Percentiles rank a stretch among this genome's conserved stretches.
Evolutionary conservation across 2,113 vertebrate genomes (phyloP).

Genomic region (Eubucco bourcierii): DNA sequence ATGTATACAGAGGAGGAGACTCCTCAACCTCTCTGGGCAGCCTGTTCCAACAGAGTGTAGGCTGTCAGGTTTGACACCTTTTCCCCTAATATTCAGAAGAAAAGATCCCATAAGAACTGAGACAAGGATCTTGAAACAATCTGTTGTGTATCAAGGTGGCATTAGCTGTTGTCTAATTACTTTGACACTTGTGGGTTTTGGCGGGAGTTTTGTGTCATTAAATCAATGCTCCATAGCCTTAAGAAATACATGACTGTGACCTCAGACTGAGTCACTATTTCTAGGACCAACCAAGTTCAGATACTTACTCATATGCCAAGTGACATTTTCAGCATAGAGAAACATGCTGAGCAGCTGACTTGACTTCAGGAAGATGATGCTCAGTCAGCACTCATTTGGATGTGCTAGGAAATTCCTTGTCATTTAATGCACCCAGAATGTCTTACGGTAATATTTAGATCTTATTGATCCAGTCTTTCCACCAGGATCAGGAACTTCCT

Average conservation of each 20-base stretch:
- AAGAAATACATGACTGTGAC: background rate
- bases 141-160: background rate
- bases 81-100: background rate
- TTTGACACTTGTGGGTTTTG: accelerated
- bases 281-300: background rate
- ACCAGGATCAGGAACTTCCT: background rate
- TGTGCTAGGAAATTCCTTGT: background rate
- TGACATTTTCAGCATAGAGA: background rate
- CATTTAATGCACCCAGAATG: background rate
- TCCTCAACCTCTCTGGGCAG: background rate
- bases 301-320: background rate
- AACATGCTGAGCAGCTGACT: background rate
- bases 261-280: background rate
- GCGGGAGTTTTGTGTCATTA: background rate
- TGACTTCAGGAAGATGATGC: background rate
- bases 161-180: background rate
- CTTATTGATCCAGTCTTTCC: background rate
- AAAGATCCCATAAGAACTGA: background rate
- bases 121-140: background rate
- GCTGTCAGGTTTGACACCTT: background rate
- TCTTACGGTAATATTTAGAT: background rate
- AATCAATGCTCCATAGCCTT: background rate
- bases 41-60: background rate
- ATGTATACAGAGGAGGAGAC: no score
- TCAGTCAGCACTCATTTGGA: background rate